Evolutionary conservation across 2,888 invertebrate species (phyloP), one percentile per base, ranked within the genome.

Genomic region (Torymus auratus): DNA sequence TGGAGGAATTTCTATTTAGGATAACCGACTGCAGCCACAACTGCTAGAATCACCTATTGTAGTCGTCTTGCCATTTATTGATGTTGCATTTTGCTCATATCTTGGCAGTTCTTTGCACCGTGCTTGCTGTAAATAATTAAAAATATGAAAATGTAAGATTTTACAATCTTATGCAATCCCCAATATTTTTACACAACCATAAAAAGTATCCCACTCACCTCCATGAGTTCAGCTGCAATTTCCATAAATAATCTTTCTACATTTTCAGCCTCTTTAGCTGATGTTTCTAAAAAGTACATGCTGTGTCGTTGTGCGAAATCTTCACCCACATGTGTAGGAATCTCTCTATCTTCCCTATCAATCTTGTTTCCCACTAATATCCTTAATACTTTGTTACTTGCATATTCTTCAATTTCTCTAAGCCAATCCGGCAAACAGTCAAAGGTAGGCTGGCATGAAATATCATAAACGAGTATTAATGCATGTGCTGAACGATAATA

Each of bases 271-370:
- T 99, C 98, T 91, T 99, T 98, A 0, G 99, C 99, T 0, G 99
- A 99, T 0, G 99, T 99, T 92, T 99, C 99, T 85, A 99, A 93
- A 92, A 98, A 99, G 91, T 98, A 98, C 97, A 99, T 99, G 87
- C 97, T 96, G 89, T 99, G 97, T 85, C 97, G 94, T 88, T 96
- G 96, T 20, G 99, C 97, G 92, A 99, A 99, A 90, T 98, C 97
- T 91, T 97, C 97, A 0, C 98, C 99, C 67, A 99, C 97, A 88
- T 97, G 96, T 50, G 96, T 95, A 0, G 99, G 99, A 88, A 98
- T 96, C 93, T 99, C 99, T 85, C 98, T 93, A 90, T 98, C 98
- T 89, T 98, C 97, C 86, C 98, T 94, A 91, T 99, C 99, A 87
- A 97, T 98, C 94, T 99, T 99, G 91, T 99, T 99, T 86, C 97